phyloP scores from a whole-genome alignment of 2,888 invertebrate genomes.

The Acrobasis consociella region DNA sequence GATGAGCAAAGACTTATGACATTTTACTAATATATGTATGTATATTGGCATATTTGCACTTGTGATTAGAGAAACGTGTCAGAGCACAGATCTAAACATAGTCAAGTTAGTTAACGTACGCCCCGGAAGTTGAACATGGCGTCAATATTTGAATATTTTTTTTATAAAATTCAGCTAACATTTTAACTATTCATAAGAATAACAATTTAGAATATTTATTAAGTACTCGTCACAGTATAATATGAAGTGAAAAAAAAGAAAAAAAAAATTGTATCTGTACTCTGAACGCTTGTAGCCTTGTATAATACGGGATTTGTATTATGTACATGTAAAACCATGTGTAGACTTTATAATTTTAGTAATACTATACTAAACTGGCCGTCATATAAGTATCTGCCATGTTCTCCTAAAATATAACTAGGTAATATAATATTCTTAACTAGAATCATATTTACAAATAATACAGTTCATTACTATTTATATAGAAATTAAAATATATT shows the following conservation, averaged over 20 bases:
- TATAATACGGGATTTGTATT: slow-evolving; percentile 63
- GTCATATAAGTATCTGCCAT: slow-evolving; percentile 86
- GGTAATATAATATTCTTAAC: slow-evolving; percentile 84
- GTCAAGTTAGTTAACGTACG: background rate
- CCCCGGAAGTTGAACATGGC: slow-evolving; percentile 16
- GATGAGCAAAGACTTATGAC: slow-evolving; percentile 70
- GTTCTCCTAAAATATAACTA: slow-evolving; percentile 82
- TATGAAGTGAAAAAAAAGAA: background rate
- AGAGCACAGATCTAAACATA: slow-evolving; percentile 54
- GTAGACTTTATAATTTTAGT: slow-evolving; percentile 83
- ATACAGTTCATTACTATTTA: slow-evolving; percentile 82
- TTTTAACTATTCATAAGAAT: background rate
- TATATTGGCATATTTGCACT: slow-evolving; percentile 51
- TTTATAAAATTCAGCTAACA: background rate
- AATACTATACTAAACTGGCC: slow-evolving; percentile 89
- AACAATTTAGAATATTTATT: background rate
- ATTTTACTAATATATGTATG: slow-evolving; percentile 42
- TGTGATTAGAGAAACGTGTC: slow-evolving; percentile 51
- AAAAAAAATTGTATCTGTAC: slow-evolving; percentile 42
- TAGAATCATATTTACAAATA: slow-evolving; percentile 84
- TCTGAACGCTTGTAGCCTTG: slow-evolving; percentile 56
- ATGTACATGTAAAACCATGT: slow-evolving; percentile 83
- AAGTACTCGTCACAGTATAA: slow-evolving; percentile 20
- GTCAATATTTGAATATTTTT: background rate
- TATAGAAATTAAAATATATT: slow-evolving; percentile 83